Base-by-base conservation (phyloP, 2,888 invertebrate species). In the Ormia ochracea region DNA sequence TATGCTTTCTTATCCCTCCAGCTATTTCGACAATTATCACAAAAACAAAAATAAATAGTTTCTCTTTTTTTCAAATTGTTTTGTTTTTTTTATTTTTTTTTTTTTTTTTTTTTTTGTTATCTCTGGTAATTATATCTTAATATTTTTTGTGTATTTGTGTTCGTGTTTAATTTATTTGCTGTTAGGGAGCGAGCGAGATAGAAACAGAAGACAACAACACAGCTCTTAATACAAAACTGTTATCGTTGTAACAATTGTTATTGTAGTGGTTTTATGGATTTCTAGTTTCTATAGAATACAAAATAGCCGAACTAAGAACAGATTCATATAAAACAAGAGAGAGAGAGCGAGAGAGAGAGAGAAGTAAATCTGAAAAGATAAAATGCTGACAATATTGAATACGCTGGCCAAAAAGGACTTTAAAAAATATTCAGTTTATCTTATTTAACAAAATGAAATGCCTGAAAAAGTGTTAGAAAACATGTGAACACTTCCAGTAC, bases 41-140 rank as follows among this genome's bases (percentile, higher is more conserved):
- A 75, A 66, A 66, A 66, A 61, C 31, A 38, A 23, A 9, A 69
- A 48, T 19, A 61, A 61, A 66, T 66, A 43, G 31, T 58, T 66
- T 74, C 36, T 54, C 7, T n/a, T 41, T 65, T 28, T 38, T 26
- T n/a, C n/a, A n/a, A n/a, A n/a, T n/a, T n/a, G n/a, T n/a, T n/a
- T n/a, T n/a, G n/a, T n/a, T n/a, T n/a, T n/a, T n/a, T n/a, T n/a
- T n/a, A n/a, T n/a, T n/a, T n/a, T n/a, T n/a, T n/a, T 48, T 12
- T 23, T 23, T 45, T 36, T 3, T 17, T 19, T 26, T 23, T 54
- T 50, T 43, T 14, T 45, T 68, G 66, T 75, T 75, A 75, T 75
- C 74, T 75, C 48, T 50, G 74, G 66, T 75, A 75, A 75, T 75
- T 75, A 66, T 75, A 66, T 66, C 74, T 75, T 59, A 43, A 66